phyloP scores from a whole-genome alignment of 2,113 vertebrate genomes.

The Sardina pilchardus region DNA sequence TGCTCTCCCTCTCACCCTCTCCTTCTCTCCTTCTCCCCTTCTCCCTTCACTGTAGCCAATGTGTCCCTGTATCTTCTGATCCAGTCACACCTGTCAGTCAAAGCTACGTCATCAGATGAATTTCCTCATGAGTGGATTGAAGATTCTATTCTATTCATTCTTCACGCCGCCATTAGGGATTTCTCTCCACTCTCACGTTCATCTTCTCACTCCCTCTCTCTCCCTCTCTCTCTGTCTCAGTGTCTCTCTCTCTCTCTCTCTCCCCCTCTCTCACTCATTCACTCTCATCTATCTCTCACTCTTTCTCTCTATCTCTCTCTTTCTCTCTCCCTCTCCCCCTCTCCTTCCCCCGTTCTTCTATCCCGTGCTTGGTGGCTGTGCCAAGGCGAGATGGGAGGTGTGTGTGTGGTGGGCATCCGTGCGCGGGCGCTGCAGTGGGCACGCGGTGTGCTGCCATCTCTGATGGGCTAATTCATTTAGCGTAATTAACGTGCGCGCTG shows the following conservation, averaged over 20 bases:
- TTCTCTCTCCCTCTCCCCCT: not conserved
- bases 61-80: not conserved
- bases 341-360: not conserved
- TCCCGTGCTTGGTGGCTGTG: not conserved
- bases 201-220: not conserved
- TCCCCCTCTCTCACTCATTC: not conserved
- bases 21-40: no score
- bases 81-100: slow-evolving; percentile 1
- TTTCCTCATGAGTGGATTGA: no score
- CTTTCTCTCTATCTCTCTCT: no score
- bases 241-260: not conserved
- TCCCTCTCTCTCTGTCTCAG: no score
- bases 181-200: not conserved
- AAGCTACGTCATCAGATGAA: not conserved
- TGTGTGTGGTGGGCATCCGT: not conserved
- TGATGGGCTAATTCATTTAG: slow-evolving; percentile 45
- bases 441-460: slow-evolving; percentile 18
- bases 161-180: not conserved
- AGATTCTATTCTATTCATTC: no score
- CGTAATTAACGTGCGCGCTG: slow-evolving; percentile 41
- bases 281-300: no score
- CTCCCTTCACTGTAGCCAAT: not conserved
- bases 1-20: no score
- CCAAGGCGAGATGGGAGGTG: not conserved
- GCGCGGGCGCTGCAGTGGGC: not conserved